Conservation (phyloP, 2,113 vertebrate genomes). For the Hoplias malabaricus region DNA sequence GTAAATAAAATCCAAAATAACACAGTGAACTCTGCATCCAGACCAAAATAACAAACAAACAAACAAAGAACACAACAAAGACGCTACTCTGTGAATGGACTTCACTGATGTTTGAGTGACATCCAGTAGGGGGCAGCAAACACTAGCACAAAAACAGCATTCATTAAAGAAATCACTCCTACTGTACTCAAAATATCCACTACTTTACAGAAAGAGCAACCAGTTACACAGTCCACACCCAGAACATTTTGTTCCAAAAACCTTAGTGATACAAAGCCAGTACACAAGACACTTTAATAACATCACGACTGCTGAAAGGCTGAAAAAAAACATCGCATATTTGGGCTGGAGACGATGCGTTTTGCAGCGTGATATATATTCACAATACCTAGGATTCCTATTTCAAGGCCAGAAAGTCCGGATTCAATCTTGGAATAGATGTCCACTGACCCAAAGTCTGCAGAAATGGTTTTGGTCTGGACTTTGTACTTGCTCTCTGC, state of each 20-base stretch:
- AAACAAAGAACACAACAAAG: background rate
- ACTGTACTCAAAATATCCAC: slow-evolving; percentile 35
- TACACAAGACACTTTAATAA: background rate
- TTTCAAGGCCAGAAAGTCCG: slow-evolving; percentile 81
- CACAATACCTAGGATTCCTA: slow-evolving; percentile 89
- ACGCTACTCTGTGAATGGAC: background rate
- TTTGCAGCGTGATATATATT: background rate
- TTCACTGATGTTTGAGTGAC: background rate
- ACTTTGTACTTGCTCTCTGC: slow-evolving; percentile 86
- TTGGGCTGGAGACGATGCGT: background rate
- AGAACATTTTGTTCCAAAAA: slow-evolving; percentile 46
- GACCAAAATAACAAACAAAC: too few relatives aligned
- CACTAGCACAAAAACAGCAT: background rate
- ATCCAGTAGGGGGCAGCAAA: slow-evolving; percentile 49
- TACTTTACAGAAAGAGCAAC: slow-evolving; percentile 10
- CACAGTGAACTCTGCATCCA: background rate
- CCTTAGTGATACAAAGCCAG: background rate
- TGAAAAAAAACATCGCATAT: too few relatives aligned
- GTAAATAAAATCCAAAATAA: slow-evolving; percentile 55
- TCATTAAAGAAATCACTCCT: slow-evolving; percentile 31
- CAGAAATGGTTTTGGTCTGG: slow-evolving; percentile 87
- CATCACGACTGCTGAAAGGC: background rate
- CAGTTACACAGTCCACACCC: slow-evolving; percentile 17
- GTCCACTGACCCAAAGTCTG: slow-evolving; percentile 81
- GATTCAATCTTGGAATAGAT: slow-evolving; percentile 85